Conservation (phyloP, 2,888 invertebrate species). For the Rhingia rostrata region DNA sequence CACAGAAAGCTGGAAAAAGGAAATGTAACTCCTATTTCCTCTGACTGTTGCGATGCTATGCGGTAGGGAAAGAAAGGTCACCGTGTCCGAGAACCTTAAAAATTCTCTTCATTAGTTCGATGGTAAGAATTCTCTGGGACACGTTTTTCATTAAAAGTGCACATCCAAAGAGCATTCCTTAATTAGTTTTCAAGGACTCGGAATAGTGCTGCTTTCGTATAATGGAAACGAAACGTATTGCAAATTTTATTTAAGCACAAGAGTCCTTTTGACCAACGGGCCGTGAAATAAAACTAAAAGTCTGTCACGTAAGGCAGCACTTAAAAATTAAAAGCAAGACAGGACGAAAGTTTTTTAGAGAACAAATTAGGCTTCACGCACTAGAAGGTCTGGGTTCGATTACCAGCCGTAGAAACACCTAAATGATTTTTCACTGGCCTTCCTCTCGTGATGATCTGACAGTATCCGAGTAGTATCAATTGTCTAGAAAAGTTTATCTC, state of each 20-base stretch:
- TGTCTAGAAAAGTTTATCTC: no score
- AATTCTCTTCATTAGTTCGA: neutral
- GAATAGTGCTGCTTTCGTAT: neutral
- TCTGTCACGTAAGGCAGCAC: no score
- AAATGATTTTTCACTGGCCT: no score
- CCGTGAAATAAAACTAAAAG: no score
- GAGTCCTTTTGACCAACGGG: no score
- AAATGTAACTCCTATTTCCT: neutral
- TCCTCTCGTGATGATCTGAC: no score
- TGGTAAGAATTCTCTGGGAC: neutral
- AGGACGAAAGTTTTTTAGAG: no score
- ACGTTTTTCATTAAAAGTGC: constrained; percentile 3
- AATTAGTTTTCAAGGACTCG: neutral
- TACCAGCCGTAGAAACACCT: no score
- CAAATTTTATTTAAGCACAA: neutral
- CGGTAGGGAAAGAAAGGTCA: neutral
- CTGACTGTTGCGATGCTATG: neutral
- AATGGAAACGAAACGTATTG: neutral
- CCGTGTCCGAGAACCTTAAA: neutral
- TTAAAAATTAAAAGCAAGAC: no score
- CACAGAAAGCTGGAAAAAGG: neutral
- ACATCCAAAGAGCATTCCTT: constrained; percentile 3
- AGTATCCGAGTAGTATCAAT: no score
- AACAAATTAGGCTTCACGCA: no score
- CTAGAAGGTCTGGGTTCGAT: no score